Percentiles rank a stretch among this genome's conserved stretches.
Evolutionary conservation across 37 sponge, comb jelly and placozoan genomes (phyloP).

Genomic region (Diacarnus erythraeanus): DNA sequence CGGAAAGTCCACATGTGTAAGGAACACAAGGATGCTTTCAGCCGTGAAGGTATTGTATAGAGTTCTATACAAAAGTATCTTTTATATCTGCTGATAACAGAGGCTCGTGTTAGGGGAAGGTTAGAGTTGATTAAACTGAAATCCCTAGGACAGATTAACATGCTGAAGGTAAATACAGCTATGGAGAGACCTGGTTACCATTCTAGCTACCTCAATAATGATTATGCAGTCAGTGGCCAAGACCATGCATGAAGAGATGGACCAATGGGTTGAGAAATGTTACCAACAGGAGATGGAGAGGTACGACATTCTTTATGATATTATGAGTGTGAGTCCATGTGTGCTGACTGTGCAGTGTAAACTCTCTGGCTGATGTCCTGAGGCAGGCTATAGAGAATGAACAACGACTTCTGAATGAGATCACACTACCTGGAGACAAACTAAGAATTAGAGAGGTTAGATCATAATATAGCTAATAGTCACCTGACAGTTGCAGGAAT

Average conservation of each 20-base stretch:
- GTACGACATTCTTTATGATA: conserved; percentile 28
- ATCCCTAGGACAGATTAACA: conserved; percentile 18
- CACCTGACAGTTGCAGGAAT: neutral
- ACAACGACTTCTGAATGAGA: conserved; percentile 56
- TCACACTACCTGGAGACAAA: conserved; percentile 55
- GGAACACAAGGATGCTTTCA: conserved; percentile 51
- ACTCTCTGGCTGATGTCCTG: conserved; percentile 57
- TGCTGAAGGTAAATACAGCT: conserved; percentile 55
- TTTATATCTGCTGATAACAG: too few relatives aligned
- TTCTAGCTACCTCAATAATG: too few relatives aligned
- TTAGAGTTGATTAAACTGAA: conserved; percentile 42
- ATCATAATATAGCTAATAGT: too few relatives aligned
- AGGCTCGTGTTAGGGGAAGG: conserved; percentile 19
- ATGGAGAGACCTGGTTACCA: too few relatives aligned
- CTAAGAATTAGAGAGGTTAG: conserved; percentile 68
- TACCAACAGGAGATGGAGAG: conserved; percentile 84
- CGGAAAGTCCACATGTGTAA: conserved; percentile 34
- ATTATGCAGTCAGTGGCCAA: neutral
- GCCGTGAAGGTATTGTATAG: conserved; percentile 65
- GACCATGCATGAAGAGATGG: conserved; percentile 63
- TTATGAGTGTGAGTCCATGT: neutral
- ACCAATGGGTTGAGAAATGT: conserved; percentile 69
- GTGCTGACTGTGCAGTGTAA: conserved; percentile 74
- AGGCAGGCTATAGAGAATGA: conserved; percentile 87
- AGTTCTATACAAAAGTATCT: too few relatives aligned